A percentile compares a stretch with the other conserved stretches of the same genome.
Evolutionary conservation across 2,797 vertebrate species (phyloP).

Genomic region (Protonibea diacanthus): DNA sequence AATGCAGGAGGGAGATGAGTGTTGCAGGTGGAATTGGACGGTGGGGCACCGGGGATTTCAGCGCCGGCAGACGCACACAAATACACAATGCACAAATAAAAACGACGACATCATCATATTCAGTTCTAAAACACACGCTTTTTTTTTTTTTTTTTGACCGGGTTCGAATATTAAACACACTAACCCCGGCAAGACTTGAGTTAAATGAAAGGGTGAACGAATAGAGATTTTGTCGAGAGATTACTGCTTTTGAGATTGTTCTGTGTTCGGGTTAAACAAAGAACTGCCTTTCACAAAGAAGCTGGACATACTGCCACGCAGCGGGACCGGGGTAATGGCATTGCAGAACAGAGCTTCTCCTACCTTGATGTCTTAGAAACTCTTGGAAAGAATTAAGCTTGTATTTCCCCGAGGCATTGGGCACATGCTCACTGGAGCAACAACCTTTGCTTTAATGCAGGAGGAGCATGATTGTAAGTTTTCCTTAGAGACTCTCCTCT

Average conservation of each 20-base stretch:
- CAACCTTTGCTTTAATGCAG: conserved; percentile 82
- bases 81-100: conserved; percentile 45
- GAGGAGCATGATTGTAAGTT: conserved; percentile 81
- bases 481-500: conserved; percentile 74
- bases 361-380: conserved; percentile 73
- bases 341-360: conserved; percentile 65
- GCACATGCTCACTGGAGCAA: conserved; percentile 80
- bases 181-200: conserved; percentile 13
- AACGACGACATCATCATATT: conserved; percentile 11
- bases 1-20: conserved; percentile 68
- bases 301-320: conserved; percentile 52
- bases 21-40: conserved; percentile 78
- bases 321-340: conserved; percentile 47
- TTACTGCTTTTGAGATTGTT: conserved; percentile 48
- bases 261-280: conserved; percentile 42
- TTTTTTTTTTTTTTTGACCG: background rate
- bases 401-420: conserved; percentile 77
- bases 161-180: conserved; percentile 40
- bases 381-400: conserved; percentile 79
- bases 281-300: conserved; percentile 44
- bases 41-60: conserved; percentile 64
- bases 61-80: conserved; percentile 51
- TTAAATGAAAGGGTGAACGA: conserved; percentile 16
- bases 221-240: conserved; percentile 35
- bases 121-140: conserved; percentile 31